Conservation (phyloP, 92 coral and sea anemone genomes). For the Paragorgia papillata region DNA sequence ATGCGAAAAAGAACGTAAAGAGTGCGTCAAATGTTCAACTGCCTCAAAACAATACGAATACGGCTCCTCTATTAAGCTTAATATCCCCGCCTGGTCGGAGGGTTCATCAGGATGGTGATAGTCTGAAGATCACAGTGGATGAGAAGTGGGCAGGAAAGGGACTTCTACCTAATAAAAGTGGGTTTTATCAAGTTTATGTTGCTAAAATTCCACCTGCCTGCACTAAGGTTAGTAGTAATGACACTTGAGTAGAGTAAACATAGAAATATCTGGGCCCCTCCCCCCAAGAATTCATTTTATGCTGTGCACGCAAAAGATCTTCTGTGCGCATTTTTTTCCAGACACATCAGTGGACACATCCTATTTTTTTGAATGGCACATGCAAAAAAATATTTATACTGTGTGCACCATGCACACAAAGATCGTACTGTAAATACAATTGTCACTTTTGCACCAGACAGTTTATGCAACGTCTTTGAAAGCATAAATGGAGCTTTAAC, state of each 20-base stretch:
- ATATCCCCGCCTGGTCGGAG: conserved; percentile 27
- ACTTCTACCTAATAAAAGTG: conserved; percentile 44
- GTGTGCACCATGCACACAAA: too few species aligned
- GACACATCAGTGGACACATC: too few species aligned
- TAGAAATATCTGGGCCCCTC: too few species aligned
- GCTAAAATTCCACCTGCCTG: conserved; percentile 57
- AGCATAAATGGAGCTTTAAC: too few species aligned
- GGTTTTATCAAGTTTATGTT: conserved; percentile 63
- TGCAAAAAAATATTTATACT: too few species aligned
- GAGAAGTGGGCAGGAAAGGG: background rate
- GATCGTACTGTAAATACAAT: too few species aligned
- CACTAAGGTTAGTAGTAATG: conserved; percentile 58
- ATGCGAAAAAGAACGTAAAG: conserved; percentile 75
- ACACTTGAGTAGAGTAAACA: background rate
- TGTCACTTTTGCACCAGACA: too few species aligned
- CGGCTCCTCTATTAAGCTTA: conserved; percentile 55
- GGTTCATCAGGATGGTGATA: conserved; percentile 12
- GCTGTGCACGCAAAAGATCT: too few species aligned
- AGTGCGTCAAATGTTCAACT: conserved; percentile 47
- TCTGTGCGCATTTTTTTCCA: too few species aligned
- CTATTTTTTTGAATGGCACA: too few species aligned
- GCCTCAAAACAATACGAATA: conserved; percentile 63
- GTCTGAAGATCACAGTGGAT: conserved; percentile 18
- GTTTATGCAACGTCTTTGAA: too few species aligned
- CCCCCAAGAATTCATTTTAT: too few species aligned